Percentiles rank a stretch among this genome's conserved stretches.
Conservation (phyloP, 1,140 invertebrate species). For the Anagrus nilaparvatae region DNA sequence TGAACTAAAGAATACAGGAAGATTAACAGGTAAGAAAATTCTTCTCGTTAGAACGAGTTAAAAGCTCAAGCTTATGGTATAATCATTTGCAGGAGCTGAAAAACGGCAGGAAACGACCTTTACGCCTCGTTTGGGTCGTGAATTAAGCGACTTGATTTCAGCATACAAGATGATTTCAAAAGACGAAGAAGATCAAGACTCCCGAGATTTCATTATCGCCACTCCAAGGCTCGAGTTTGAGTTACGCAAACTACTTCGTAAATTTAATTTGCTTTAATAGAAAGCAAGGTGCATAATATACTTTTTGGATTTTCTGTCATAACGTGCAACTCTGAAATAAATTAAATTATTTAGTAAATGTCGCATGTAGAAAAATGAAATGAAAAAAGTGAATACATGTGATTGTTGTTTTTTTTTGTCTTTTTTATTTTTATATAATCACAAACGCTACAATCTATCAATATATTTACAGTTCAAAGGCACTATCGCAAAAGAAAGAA, state of each 20-base stretch:
- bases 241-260: conserved; percentile 1
- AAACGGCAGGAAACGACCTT: conserved; percentile 25
- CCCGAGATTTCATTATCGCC: not conserved
- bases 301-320: no score
- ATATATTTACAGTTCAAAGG: conserved; percentile 20
- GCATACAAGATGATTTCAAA: not conserved
- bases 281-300: no score
- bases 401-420: conserved; percentile 26
- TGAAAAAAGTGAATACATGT: not conserved
- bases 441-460: conserved; percentile 34
- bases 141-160: conserved; percentile 15
- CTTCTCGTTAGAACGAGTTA: no score
- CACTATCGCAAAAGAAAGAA: conserved; percentile 17
- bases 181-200: not conserved
- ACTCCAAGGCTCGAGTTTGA: not conserved
- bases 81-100: conserved; percentile 8
- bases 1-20: conserved; percentile 17
- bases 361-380: conserved; percentile 4
- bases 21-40: conserved; percentile 23
- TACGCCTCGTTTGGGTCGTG: conserved; percentile 31
- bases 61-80: no score
- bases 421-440: conserved; percentile 36
- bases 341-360: conserved; percentile 7
- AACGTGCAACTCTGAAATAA: conserved; percentile 1
- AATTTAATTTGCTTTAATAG: not conserved